phyloP scores from a whole-genome alignment of 2,113 vertebrate species.

The Glaucomys volans region DNA sequence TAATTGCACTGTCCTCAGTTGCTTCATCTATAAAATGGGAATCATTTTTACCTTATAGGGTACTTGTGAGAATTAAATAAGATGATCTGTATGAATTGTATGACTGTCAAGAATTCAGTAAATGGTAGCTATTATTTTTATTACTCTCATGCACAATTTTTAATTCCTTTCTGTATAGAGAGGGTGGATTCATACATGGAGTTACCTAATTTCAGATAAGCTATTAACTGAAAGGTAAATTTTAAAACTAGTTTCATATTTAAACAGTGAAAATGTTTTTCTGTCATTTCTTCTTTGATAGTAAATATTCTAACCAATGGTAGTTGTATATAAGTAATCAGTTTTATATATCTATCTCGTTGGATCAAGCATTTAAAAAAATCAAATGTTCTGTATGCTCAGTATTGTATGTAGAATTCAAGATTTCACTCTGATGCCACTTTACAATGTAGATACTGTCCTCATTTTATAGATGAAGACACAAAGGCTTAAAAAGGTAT shows the following conservation, averaged over 20 bases:
- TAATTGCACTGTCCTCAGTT: neutral
- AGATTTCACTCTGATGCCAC: neutral
- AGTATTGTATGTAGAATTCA: neutral
- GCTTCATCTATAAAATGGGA: constrained; percentile 37
- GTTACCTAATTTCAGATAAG: constrained; percentile 23
- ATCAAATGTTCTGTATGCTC: neutral
- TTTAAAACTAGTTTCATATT: constrained; percentile 33
- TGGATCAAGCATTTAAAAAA: constrained; percentile 12
- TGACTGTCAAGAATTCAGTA: neutral
- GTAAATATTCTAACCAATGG: constrained; percentile 51
- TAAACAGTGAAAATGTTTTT: constrained; percentile 38
- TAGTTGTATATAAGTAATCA: neutral
- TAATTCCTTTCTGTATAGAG: neutral
- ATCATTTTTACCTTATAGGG: neutral
- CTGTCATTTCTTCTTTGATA: constrained; percentile 32
- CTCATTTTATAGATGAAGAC: neutral
- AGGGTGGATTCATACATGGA: constrained; percentile 11
- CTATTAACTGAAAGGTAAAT: neutral
- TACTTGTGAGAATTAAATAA: neutral
- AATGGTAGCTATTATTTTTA: constrained; percentile 33
- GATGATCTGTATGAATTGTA: neutral
- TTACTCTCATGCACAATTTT: constrained; percentile 24
- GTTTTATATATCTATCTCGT: neutral
- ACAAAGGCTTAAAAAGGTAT: neutral
- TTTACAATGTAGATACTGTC: neutral